Evolutionary conservation across 2,113 vertebrate species (phyloP).

Genomic region (Rhodinocichla rosea): DNA sequence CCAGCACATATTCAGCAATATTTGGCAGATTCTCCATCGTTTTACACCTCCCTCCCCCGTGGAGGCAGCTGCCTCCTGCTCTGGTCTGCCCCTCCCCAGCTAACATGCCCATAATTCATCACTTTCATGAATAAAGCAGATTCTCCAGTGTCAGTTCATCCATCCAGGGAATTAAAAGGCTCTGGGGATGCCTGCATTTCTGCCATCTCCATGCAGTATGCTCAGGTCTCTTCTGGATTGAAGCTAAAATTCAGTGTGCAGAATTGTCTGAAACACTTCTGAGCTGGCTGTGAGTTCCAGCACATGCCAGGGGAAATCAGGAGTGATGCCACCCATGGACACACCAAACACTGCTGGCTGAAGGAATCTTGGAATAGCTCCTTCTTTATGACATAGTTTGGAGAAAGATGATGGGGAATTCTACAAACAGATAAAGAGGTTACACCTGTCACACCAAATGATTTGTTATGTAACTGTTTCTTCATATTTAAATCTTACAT

Average conservation of each 20-base stretch:
- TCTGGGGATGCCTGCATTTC: neutral
- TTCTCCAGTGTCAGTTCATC: neutral
- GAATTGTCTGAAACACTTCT: neutral
- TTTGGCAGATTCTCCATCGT: neutral
- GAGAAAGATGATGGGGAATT: neutral
- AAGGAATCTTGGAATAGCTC: neutral
- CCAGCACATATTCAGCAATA: neutral
- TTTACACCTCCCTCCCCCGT: neutral
- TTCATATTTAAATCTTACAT: neutral
- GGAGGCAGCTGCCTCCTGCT: conserved; percentile 7
- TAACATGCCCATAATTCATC: neutral
- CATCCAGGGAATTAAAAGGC: neutral
- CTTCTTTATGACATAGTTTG: neutral
- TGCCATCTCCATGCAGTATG: neutral
- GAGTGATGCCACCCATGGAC: neutral
- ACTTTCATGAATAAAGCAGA: neutral
- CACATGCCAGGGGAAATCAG: neutral
- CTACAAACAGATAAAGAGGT: neutral
- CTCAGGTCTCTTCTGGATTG: neutral
- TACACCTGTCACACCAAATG: neutral
- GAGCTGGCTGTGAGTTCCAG: neutral
- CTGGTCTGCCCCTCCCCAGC: neutral
- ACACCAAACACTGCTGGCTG: neutral
- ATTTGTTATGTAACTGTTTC: neutral
- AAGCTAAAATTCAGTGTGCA: neutral